phyloP scores from a whole-genome alignment of 2,888 invertebrate genomes.

The Archips xylosteana region DNA sequence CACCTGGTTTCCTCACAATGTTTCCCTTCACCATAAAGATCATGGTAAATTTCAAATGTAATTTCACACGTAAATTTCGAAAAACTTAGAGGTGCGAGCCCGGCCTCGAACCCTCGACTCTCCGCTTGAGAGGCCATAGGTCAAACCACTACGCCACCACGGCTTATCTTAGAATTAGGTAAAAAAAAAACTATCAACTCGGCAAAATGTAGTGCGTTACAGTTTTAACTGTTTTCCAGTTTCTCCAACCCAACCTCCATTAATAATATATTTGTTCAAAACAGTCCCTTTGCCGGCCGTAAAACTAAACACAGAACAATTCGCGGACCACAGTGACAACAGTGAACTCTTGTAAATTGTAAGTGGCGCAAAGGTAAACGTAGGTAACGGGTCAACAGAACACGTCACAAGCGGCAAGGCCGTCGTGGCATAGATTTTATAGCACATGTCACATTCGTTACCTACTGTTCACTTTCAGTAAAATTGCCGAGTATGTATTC shows the following conservation, averaged over 20 bases:
- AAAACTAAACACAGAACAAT: slow-evolving; percentile 3
- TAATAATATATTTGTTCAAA: neutral
- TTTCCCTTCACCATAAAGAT: no score
- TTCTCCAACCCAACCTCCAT: neutral
- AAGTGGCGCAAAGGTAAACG: slow-evolving; percentile 16
- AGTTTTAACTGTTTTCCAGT: neutral
- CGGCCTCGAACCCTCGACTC: no score
- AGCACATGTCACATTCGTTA: slow-evolving; percentile 12
- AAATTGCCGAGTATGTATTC: neutral
- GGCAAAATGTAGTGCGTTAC: neutral
- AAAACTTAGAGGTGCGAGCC: no score
- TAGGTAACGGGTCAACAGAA: slow-evolving; percentile 20
- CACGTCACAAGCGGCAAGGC: slow-evolving; percentile 22
- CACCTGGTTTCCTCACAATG: no score
- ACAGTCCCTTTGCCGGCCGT: neutral
- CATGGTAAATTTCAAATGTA: no score
- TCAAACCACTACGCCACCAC: no score
- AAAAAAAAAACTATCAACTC: no score
- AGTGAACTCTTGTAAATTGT: neutral
- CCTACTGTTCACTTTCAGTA: slow-evolving; percentile 4
- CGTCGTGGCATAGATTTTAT: slow-evolving; percentile 20
- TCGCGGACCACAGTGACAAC: slow-evolving; percentile 2
- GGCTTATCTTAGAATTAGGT: no score
- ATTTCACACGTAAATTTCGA: no score
- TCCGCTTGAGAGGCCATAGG: no score